phyloP scores from a whole-genome alignment of 2,113 vertebrate genomes.

The Thermophis baileyi region DNA sequence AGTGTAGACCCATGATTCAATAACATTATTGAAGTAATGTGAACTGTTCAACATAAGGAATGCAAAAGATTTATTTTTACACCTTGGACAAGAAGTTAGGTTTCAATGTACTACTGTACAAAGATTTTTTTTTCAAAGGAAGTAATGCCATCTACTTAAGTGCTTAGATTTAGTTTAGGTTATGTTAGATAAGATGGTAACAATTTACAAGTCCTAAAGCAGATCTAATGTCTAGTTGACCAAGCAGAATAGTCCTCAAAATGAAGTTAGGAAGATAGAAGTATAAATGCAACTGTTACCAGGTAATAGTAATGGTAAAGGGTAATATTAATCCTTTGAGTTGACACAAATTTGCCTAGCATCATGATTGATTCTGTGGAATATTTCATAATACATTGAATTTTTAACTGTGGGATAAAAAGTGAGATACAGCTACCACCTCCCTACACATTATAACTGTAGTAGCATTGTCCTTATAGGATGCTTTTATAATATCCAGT shows the following conservation, averaged over 20 bases:
- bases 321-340: background rate
- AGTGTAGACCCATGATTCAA: slow-evolving; percentile 13
- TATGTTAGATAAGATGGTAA: background rate
- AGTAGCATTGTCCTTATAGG: background rate
- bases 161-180: background rate
- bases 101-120: background rate
- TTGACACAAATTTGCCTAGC: background rate
- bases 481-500: slow-evolving; percentile 20
- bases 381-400: background rate
- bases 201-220: background rate
- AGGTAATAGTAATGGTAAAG: background rate
- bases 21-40: background rate
- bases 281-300: background rate
- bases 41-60: background rate
- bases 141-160: background rate
- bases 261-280: background rate
- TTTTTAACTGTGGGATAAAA: background rate
- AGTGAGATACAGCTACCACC: too few relatives aligned
- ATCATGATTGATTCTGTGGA: background rate
- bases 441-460: background rate
- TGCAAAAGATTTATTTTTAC: background rate
- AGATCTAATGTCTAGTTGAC: background rate
- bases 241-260: background rate
- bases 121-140: background rate
- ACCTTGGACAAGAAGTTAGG: background rate